Evolutionary conservation across 2,113 vertebrate species (phyloP).

Genomic region (Pollimyrus isidori): DNA sequence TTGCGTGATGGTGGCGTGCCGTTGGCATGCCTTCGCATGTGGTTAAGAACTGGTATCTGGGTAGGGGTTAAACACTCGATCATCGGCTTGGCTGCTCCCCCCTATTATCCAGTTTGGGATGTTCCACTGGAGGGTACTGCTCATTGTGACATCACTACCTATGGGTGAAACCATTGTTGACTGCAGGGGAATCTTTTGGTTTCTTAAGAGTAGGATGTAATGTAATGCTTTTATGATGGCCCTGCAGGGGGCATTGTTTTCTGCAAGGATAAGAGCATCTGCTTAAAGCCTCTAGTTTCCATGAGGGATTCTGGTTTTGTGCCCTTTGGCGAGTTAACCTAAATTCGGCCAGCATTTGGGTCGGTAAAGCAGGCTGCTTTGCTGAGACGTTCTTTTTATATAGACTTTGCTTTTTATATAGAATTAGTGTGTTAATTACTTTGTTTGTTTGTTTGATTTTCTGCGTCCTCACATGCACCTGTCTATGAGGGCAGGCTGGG

Average conservation of each 20-base stretch:
- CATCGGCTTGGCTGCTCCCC: not conserved
- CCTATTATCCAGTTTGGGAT: not conserved
- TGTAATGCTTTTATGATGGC: not conserved
- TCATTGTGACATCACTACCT: not conserved
- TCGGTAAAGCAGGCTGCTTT: not conserved
- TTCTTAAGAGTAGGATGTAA: not conserved
- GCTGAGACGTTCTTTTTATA: slow-evolving; percentile 30
- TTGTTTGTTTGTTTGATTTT: slow-evolving; percentile 3
- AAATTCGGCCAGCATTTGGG: not conserved
- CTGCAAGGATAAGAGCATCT: not conserved
- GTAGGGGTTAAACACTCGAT: not conserved
- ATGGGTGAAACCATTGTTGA: not conserved
- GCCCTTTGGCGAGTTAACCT: not conserved
- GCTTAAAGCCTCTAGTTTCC: not conserved
- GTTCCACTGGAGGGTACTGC: not conserved
- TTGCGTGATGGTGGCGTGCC: not conserved
- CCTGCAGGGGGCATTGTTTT: not conserved
- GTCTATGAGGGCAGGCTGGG: slow-evolving; percentile 25
- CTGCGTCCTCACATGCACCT: not conserved
- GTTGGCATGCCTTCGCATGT: not conserved
- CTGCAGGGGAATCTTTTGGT: not conserved
- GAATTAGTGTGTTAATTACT: slow-evolving; percentile 32
- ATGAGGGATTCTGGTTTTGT: not conserved
- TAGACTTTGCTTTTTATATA: slow-evolving; percentile 38
- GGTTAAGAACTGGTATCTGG: not conserved